Evolutionary conservation across 30 jellyfish, hydroid and myxozoan species (phyloP).

Genomic region (Sanderia malayensis): DNA sequence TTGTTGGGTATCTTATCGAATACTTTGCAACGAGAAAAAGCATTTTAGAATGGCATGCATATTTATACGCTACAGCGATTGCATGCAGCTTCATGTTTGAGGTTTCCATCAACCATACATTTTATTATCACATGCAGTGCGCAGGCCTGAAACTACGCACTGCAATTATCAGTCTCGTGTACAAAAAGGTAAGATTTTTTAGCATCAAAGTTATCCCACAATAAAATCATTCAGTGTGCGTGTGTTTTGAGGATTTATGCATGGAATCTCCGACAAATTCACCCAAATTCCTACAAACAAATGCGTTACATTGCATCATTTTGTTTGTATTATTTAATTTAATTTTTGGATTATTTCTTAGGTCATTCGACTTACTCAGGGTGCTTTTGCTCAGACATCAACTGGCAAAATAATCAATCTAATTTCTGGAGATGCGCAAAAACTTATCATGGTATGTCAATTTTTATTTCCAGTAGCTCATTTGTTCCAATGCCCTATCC

Average conservation of each 20-base stretch:
- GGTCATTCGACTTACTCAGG: slow-evolving; percentile 43
- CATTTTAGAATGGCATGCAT: slow-evolving; percentile 33
- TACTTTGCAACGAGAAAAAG: slow-evolving; percentile 18
- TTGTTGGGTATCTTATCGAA: slow-evolving; percentile 38
- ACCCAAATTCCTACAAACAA: no score
- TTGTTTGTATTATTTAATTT: no score
- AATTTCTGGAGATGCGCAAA: slow-evolving; percentile 65
- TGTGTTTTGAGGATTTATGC: no score
- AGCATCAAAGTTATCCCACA: no score
- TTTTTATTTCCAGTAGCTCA: no score
- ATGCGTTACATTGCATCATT: no score
- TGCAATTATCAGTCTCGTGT: slow-evolving; percentile 41
- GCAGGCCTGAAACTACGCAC: slow-evolving; percentile 54
- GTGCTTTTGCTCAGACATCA: slow-evolving; percentile 52
- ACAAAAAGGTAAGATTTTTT: slow-evolving; percentile 60
- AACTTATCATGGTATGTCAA: slow-evolving; percentile 25
- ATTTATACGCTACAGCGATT: slow-evolving; percentile 28
- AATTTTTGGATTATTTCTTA: not conserved
- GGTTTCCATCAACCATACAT: slow-evolving; percentile 15
- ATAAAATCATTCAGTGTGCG: no score
- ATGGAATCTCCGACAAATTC: no score
- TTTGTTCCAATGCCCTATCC: no score
- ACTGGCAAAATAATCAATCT: slow-evolving; percentile 63
- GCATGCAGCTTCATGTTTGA: slow-evolving; percentile 3
- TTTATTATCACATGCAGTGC: slow-evolving; percentile 12